These are phyloP conservation scores for Ibidorhyncha struthersii DNA, from an alignment of 2,113 vertebrate species.

Conservation along the genomic window DNA sequence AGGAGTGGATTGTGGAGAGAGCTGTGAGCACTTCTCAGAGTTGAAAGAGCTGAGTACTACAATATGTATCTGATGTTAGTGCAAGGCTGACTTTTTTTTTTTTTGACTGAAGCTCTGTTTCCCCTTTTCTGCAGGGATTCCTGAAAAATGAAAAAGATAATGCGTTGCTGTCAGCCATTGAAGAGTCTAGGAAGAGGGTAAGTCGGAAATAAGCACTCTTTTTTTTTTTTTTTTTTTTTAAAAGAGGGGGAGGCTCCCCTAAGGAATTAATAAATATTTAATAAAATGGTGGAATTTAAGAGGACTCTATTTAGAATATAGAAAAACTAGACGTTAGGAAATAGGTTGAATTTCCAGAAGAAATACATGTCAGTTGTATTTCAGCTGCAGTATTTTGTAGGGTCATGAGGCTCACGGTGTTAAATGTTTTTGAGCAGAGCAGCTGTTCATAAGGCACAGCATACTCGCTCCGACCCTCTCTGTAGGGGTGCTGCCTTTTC, in stretches of 20 bases:
- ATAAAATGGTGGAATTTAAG: not conserved
- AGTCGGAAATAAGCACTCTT: constrained; percentile 46
- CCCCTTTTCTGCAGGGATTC: constrained; percentile 85
- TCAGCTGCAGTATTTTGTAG: not conserved
- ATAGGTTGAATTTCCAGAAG: not conserved
- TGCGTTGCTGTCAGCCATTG: constrained; percentile 93
- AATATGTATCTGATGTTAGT: not conserved
- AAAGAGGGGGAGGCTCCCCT: no score
- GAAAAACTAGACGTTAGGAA: not conserved
- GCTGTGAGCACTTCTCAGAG: not conserved
- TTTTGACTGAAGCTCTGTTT: not conserved
- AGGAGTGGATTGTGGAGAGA: not conserved
- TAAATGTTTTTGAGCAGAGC: not conserved
- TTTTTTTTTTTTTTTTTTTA: not conserved
- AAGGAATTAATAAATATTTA: not conserved
- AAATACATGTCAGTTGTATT: not conserved
- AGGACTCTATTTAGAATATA: not conserved
- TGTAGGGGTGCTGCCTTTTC: not conserved
- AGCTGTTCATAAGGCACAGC: not conserved
- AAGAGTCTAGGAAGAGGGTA: constrained; percentile 96
- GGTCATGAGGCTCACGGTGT: not conserved
- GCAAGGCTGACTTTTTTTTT: not conserved
- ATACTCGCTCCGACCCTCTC: not conserved
- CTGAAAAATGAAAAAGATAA: constrained; percentile 98
- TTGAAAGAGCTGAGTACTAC: not conserved